Evolutionary conservation across 1,140 invertebrate genomes (phyloP).

Genomic region (Eurosta solidaginis): DNA sequence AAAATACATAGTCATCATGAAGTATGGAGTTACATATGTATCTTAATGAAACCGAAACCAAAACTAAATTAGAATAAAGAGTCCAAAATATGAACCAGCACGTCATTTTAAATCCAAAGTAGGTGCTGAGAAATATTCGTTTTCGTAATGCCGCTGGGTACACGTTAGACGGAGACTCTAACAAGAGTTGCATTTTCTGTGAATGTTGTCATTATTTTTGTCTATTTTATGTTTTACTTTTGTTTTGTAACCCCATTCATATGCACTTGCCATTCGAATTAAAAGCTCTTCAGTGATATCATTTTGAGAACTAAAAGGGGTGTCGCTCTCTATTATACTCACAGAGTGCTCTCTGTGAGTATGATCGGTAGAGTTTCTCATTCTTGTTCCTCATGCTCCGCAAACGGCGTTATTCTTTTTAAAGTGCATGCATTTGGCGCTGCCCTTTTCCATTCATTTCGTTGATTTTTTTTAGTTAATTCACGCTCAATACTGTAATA

Average conservation of each 20-base stretch:
- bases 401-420: background rate
- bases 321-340: background rate
- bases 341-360: background rate
- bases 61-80: too few relatives aligned
- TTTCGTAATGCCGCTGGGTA: too few relatives aligned
- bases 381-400: background rate
- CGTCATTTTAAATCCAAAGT: too few relatives aligned
- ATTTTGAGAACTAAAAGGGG: background rate
- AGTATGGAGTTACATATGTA: too few relatives aligned
- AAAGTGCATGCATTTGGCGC: background rate
- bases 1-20: too few relatives aligned
- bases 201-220: background rate
- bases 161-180: too few relatives aligned
- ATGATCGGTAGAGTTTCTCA: background rate
- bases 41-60: too few relatives aligned
- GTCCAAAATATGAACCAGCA: too few relatives aligned
- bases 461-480: background rate
- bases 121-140: too few relatives aligned
- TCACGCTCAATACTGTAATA: too few relatives aligned
- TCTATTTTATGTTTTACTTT: too few relatives aligned
- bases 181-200: background rate
- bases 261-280: conserved; percentile 5
- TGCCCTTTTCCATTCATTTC: background rate
- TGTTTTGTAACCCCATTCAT: conserved; percentile 8
- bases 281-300: background rate